Conservation (phyloP, 2,113 vertebrate species). For the Capreolus pygargus region DNA sequence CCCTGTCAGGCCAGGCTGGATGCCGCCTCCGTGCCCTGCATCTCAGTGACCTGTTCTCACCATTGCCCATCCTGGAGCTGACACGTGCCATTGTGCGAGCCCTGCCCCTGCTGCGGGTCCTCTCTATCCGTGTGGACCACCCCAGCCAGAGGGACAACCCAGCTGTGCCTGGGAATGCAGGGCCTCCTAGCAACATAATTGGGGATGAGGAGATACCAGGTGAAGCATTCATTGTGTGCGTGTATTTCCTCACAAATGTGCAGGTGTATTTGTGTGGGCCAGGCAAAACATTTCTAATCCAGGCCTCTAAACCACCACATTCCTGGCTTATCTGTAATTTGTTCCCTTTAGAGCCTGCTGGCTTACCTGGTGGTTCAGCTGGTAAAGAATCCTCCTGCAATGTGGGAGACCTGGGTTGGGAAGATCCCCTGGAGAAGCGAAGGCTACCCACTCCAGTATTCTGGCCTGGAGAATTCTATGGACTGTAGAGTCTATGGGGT, state of each 20-base stretch:
- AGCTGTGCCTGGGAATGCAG: slow-evolving; percentile 66
- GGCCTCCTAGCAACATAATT: slow-evolving; percentile 60
- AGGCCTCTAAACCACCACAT: not conserved
- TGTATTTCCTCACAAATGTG: not conserved
- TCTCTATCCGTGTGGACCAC: slow-evolving; percentile 84
- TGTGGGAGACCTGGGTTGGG: not conserved
- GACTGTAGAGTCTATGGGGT: not conserved
- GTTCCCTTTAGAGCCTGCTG: not conserved
- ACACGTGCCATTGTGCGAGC: slow-evolving; percentile 77
- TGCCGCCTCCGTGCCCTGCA: slow-evolving; percentile 80
- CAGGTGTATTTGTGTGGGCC: not conserved
- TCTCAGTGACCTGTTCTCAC: slow-evolving; percentile 83
- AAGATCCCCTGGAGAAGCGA: not conserved
- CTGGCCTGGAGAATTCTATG: not conserved
- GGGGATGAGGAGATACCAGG: slow-evolving; percentile 81
- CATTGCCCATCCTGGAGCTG: slow-evolving; percentile 82
- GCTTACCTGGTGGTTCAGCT: not conserved
- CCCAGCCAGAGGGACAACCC: slow-evolving; percentile 75
- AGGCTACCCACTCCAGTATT: not conserved
- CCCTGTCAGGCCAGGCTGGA: slow-evolving; percentile 73
- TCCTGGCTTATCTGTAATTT: not conserved
- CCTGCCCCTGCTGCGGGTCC: slow-evolving; percentile 77
- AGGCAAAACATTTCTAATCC: not conserved
- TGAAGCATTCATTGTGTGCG: slow-evolving; percentile 47
- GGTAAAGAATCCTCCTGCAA: not conserved